Evolutionary conservation across 2,113 vertebrate species (phyloP), one percentile per base, ranked within the genome.

Genomic region (Aegypius monachus): DNA sequence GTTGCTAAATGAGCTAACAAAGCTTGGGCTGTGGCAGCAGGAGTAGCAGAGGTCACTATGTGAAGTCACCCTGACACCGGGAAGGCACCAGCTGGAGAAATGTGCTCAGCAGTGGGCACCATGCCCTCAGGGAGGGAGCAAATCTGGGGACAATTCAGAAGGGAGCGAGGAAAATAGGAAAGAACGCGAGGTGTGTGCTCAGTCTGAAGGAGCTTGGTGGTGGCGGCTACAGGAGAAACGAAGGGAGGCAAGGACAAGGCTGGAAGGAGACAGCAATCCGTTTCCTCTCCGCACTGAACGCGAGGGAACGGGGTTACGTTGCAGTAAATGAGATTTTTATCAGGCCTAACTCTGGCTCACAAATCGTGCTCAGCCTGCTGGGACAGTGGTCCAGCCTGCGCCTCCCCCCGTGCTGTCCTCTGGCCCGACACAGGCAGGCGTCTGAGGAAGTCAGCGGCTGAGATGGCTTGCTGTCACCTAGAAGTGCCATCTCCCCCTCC

Each of bases 101-200:
- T 1, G 45, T 6, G 22, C 40, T 68, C 25, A 15, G 62, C 36
- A 31, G 40, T 9, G 34, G 47, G 75, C 40, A 22, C 11, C 16
- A 1, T 1, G 4, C 4, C 52, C 43, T 26, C 4, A 2, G 34
- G 45, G 29, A 47, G 42, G 3, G 40, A 27, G 63, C 2, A 13
- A 43, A 7, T 12, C 0, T 34, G 9, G 61, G 70, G 22, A 16
- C 19, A 6, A 17, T 25, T 11, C 9, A 7, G 53, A 19, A 36
- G 9, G 17, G 4, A 43, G 34, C 4, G 65, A 77, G 58, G 32
- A n/a, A 40, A 55, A n/a, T 2, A 7, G 42, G 34, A 50, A 53
- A 10, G 63, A 38, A 34, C 16, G 50, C 21, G 21, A 56, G 26
- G 17, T 7, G 45, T 36, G 34, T 26, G 20, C 43, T 45, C 16